Percentiles rank a stretch among this genome's conserved stretches.
Conservation (phyloP, 2,113 vertebrate species). For the Channa maculata region DNA sequence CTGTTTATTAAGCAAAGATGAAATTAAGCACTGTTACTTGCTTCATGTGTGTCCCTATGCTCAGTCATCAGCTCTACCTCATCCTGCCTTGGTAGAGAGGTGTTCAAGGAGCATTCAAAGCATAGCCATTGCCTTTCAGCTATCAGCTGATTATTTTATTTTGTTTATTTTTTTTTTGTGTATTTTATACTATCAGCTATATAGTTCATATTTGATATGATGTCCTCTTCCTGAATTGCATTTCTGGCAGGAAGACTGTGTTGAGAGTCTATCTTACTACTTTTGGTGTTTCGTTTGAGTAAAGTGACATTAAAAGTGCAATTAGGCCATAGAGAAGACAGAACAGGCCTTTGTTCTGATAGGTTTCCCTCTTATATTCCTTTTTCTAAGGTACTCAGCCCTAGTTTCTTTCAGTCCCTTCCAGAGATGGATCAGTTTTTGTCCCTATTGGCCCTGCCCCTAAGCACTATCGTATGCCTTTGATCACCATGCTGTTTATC, state of each 20-base stretch:
- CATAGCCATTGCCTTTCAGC: too few relatives aligned
- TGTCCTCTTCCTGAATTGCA: background rate
- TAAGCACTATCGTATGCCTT: slow-evolving; percentile 63
- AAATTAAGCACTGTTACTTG: too few relatives aligned
- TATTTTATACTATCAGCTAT: background rate
- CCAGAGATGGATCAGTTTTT: slow-evolving; percentile 56
- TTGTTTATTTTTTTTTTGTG: too few relatives aligned
- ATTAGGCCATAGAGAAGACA: slow-evolving; percentile 22
- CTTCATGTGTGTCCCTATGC: too few relatives aligned
- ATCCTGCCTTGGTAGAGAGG: too few relatives aligned
- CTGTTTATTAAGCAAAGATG: too few relatives aligned
- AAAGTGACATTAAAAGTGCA: slow-evolving; percentile 46
- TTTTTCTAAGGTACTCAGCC: slow-evolving; percentile 47
- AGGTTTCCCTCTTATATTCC: slow-evolving; percentile 44
- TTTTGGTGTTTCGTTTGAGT: slow-evolving; percentile 6
- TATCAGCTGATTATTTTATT: too few relatives aligned
- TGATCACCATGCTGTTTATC: slow-evolving; percentile 76
- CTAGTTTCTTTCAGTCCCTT: slow-evolving; percentile 55
- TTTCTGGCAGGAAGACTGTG: slow-evolving; percentile 5
- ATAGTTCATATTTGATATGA: background rate
- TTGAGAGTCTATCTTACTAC: background rate
- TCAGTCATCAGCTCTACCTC: too few relatives aligned
- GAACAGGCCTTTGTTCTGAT: slow-evolving; percentile 27
- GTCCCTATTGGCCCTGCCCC: background rate
- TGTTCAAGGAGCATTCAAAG: too few relatives aligned